Evolutionary conservation across 2,113 vertebrate species (phyloP).

Genomic region (Xiphophorus couchianus): DNA sequence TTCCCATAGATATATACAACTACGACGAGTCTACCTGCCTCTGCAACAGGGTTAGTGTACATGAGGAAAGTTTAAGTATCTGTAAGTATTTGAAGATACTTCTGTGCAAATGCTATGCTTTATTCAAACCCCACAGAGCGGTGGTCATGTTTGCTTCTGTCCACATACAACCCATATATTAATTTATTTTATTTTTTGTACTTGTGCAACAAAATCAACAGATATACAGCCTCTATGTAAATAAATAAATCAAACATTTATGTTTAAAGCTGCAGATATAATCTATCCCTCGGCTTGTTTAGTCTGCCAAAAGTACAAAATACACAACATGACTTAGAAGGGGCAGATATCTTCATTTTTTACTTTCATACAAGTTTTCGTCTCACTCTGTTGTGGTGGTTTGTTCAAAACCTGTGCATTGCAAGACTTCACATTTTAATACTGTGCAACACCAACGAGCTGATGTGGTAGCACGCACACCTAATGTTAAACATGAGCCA

Average conservation of each 20-base stretch:
- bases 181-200: constrained; percentile 3
- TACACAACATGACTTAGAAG: background rate
- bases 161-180: constrained; percentile 28
- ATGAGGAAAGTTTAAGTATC: constrained; percentile 35
- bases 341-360: background rate
- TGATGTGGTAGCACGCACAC: constrained; percentile 24
- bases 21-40: constrained; percentile 39
- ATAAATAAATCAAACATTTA: constrained; percentile 13
- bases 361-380: constrained; percentile 10
- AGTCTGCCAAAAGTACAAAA: constrained; percentile 25
- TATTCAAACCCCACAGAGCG: constrained; percentile 38
- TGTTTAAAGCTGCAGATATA: constrained; percentile 18
- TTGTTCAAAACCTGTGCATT: constrained; percentile 31
- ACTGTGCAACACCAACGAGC: constrained; percentile 20
- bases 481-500: background rate
- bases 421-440: constrained; percentile 20
- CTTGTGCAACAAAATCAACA: constrained; percentile 35
- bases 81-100: constrained; percentile 50
- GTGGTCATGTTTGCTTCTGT: constrained; percentile 37
- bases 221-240: constrained; percentile 8
- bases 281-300: constrained; percentile 8
- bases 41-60: constrained; percentile 33
- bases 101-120: constrained; percentile 71
- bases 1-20: constrained; percentile 45
- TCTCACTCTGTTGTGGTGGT: constrained; percentile 9